phyloP scores from a whole-genome alignment of 2,797 vertebrate species.

The Acridotheres tristis region DNA sequence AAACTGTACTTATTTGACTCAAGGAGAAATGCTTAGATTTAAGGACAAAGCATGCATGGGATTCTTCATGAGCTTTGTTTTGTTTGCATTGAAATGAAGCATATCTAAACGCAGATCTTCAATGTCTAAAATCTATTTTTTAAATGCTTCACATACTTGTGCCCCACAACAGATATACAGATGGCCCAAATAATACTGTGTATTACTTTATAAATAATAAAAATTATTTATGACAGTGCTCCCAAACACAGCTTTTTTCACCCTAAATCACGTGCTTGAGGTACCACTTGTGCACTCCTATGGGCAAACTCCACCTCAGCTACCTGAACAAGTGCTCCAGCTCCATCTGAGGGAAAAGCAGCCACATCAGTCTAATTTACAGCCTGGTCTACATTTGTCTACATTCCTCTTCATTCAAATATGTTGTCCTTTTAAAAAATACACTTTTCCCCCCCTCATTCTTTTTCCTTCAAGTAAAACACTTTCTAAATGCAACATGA shows the following conservation, averaged over 20 bases:
- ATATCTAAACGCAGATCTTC: neutral
- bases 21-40: neutral
- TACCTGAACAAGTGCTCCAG: neutral
- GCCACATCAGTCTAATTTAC: neutral
- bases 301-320: neutral
- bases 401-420: neutral
- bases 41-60: neutral
- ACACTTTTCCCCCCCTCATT: accelerated
- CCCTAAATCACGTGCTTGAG: neutral
- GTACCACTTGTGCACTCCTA: neutral
- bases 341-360: neutral
- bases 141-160: neutral
- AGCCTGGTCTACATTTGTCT: neutral
- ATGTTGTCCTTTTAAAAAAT: neutral
- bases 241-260: neutral
- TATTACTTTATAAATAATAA: neutral
- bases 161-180: neutral
- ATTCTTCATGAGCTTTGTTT: neutral
- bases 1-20: slow-evolving; percentile 41
- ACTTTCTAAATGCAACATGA: neutral
- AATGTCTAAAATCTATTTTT: neutral
- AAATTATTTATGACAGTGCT: neutral
- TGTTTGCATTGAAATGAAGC: neutral
- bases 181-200: neutral
- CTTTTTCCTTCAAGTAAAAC: neutral